Evolutionary conservation across 1,140 invertebrate species (phyloP), one percentile per base, ranked within the genome.

Genomic region (Rhizoglyphus robini): DNA sequence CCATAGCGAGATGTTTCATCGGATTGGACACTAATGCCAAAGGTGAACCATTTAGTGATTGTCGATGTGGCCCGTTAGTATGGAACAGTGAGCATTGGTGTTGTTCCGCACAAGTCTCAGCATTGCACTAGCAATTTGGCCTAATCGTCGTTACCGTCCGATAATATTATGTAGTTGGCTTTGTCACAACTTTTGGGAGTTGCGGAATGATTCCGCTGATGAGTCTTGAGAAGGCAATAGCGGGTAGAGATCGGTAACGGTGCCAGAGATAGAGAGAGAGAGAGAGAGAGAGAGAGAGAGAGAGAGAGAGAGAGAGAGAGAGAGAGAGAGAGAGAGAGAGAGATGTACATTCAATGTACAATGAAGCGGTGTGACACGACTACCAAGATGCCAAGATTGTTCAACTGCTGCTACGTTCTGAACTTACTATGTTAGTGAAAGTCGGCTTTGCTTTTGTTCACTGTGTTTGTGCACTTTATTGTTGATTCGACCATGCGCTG

Each of bases 141-240:
- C n/a, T 32, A 23, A 5, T 20, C 8, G 51, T 54, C 5, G 8
- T 8, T 32, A 54, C 23, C 8, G 8, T 8, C 23, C 51, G 23
- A 54, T 54, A 54, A 54, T 54, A 54, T 8, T 32, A 11, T 20
- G 8, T 54, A 54, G n/a, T 54, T 54, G 51, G 51, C 51, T 54
- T 8, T 15, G 15, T 32, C 41, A 11, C 51, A 20, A n/a, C n/a
- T n/a, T n/a, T 23, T 32, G 23, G 51, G 15, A 23, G 23, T 11
- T 32, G 51, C 51, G 51, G 51, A 23, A 54, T 23, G 51, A 11
- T 54, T 11, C 51, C 51, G 51, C 23, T 54, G 20, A 8, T 5
- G 51, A 8, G 15, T 54, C 20, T 8, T 8, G 8, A 20, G 51
- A 5, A 25, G 23, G 8, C 8, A 54, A 23, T 8, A 23, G 51